These are phyloP conservation scores for Tetramorium parvispinum DNA, from an alignment of 1,140 invertebrate species.

Conservation along the genomic window DNA sequence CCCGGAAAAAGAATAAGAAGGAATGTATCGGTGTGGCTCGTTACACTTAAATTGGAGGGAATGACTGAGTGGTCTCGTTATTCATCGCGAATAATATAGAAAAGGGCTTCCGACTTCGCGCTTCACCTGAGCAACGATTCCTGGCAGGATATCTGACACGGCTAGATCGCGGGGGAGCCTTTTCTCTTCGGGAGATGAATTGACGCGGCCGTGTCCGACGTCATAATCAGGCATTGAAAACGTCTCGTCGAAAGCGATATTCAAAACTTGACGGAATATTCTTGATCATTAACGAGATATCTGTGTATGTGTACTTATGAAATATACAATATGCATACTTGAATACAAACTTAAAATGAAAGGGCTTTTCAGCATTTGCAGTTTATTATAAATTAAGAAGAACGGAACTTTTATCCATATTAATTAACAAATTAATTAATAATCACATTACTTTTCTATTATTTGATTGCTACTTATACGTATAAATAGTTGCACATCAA, in stretches of 20 bases:
- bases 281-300: constrained; percentile 45
- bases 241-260: constrained; percentile 55
- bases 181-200: constrained; percentile 69
- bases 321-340: not conserved
- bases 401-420: not conserved
- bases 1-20: constrained; percentile 84
- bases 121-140: constrained; percentile 70
- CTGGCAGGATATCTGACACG: constrained; percentile 65
- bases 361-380: not conserved
- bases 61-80: constrained; percentile 86
- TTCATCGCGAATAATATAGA: constrained; percentile 85
- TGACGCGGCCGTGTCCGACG: constrained; percentile 55
- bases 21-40: constrained; percentile 86
- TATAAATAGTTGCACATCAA: not conserved
- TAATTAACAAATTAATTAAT: constrained; percentile 19
- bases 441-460: not conserved
- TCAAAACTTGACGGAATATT: constrained; percentile 47
- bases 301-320: not conserved
- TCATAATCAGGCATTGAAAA: constrained; percentile 65
- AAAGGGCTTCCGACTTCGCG: constrained; percentile 74
- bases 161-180: constrained; percentile 43
- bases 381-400: not conserved
- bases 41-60: constrained; percentile 86
- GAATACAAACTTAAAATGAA: not conserved
- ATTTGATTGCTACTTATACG: not conserved